Base-by-base conservation (phyloP, 2,888 invertebrate genomes). In the Gymnoscelis rufifasciata region DNA sequence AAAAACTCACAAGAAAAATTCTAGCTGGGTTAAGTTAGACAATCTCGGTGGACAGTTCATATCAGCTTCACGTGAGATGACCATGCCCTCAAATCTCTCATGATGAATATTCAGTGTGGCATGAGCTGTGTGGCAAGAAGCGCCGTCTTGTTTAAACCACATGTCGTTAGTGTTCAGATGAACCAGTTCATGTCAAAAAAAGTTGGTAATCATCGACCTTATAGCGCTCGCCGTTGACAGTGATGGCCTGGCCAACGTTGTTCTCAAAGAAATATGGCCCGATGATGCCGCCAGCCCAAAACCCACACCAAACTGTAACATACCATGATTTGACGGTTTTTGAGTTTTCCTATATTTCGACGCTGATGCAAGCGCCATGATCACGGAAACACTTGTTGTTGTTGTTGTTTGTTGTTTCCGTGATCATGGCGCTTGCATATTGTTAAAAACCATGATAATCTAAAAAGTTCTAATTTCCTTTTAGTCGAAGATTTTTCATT, bases 41-140 rank as follows among this genome's bases (percentile, higher is more conserved):
- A 4, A 7, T 31, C 11, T 6, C 19, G 30, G 43, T 35, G 47
- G 42, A 38, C 50, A 46, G 40, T 51, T 49, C 29, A 51, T 42
- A 38, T 44, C 47, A 36, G 37, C 49, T 40, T 43, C 24, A 30
- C 47, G 43, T 12, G 47, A 50, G 41, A 26, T 40, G 35, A 50
- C 49, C 38, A 35, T 42, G 26, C n/a, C 50, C 29, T 45, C 38
- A 45, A 55, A 50, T 26, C 35, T 23, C 31, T 51, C 47, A 3
- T 52, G 31, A 13, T 26, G 31, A 31, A 40, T 23, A 5, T 23
- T 6, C 23, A 23, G 6, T 40, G 30, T 30, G 30, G 1, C 12
- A 12, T 30, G 30, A 30, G 12, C 12, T 30, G 26, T 26, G 8
- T 7, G 26, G 8, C 8, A 7, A 6, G 26, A 7, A 26, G 8